Base-by-base conservation (phyloP, 2,797 vertebrate species). In the Sparidentex hasta region DNA sequence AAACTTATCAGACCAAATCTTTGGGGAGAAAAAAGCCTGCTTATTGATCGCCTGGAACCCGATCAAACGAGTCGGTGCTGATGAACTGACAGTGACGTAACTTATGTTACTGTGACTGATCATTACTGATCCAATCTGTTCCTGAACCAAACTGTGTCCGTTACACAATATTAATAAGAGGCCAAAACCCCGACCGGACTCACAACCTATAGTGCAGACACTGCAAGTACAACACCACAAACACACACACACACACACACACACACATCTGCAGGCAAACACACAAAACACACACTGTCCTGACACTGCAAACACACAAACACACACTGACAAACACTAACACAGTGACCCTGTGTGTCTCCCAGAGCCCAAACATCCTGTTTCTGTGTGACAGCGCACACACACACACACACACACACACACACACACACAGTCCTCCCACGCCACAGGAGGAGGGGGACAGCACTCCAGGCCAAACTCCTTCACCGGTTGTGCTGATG, bases 401-500 rank as follows among this genome's bases (percentile, higher is more conserved):
- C 27, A 27, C 27, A 27, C 27, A 41, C 11, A 48, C 44, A 25
- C 12, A 79, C 20, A 62, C 8, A 64, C 2, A 21, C 27, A 72
- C 27, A 25, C 47, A 65, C 13, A 50, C 71, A 65, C 21, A 81
- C 61, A 81, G 44, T 69, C 48, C 33, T 82, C 61, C 65, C 66
- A 57, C 68, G 66, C 61, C 54, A 66, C 75, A 23, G 12, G 4
- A n/a, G 71, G 25, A 18, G 25, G n/a, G 58, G 5, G 54, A 52
- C 54, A 48, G 65, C 68, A 64, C 82, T 85, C 47, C 43, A 73
- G 81, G 72, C 63, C 63, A 80, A 79, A 87, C 64, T 84, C 62
- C 73, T 58, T 20, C 65, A 65, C 69, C 14, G 21, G 59, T 70
- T 64, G 61, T 90, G 91, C 76, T 89, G 86, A 89, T 67, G 69